Evolutionary conservation across 2,888 invertebrate genomes (phyloP), one percentile per base, ranked within the genome.

Genomic region (Flabesymbios commensalis): DNA sequence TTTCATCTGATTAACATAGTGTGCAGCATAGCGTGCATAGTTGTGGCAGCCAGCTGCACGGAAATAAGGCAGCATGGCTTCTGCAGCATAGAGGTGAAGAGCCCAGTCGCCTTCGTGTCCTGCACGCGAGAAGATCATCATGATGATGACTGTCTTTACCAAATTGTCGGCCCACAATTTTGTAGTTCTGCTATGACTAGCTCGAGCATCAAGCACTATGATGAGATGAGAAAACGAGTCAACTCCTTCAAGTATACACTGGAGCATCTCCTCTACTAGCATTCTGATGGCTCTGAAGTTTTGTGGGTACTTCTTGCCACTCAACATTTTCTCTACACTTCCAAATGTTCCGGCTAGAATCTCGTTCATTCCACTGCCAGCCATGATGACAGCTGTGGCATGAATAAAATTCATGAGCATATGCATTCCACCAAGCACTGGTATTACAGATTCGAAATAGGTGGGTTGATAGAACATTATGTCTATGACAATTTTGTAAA

Each of bases 151-250:
- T 7, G 53, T 32, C 24, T 53, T 53, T 19, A 53, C 36, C 10
- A 53, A 7, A 22, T 53, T 53, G 53, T 53, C 53, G 5, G 14
- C 36, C 53, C 53, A 53, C 53, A 53, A 7, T 17, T 56, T 56
- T 22, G 56, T 45, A 45, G 42, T 56, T 10, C 28, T 42, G 54
- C 51, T 28, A 41, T n/a, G 39, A 28, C 54, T 54, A 19, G 42
- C 56, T 24, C 45, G 42, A 42, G 10, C 26, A 2, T 31, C 56
- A 7, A 56, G 56, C 45, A 42, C 56, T 43, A 45, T 32, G 31
- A 56, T 56, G 45, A 56, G 56, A 45, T 29, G 29, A 56, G 54
- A 5, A 28, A 54, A 54, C 22, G 54, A 54, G n/a, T 5, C 26
- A 54, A 54, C 54, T 54, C 39, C 54, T 54, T 54, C 39, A 39